Percentiles rank a stretch among this genome's conserved stretches.
Evolutionary conservation across 53 echinoderm and acorn worm species (phyloP).

Genomic region (Luidia sarsii): DNA sequence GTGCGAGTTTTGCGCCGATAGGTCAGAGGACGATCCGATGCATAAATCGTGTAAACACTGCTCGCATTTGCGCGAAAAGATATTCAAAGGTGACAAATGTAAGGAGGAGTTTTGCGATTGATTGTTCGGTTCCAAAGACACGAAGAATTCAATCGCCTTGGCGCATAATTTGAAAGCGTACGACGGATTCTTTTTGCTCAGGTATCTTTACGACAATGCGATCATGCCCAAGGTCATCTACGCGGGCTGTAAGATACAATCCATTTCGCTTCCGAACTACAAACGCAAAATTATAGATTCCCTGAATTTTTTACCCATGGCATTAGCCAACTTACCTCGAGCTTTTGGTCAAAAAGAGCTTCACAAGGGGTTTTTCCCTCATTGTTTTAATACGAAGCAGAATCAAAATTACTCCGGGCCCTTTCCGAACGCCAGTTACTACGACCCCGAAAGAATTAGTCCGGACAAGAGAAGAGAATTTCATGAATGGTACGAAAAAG

Average conservation of each 20-base stretch:
- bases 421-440: not conserved
- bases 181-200: constrained; percentile 17
- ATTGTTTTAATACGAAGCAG: constrained; percentile 7
- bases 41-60: not conserved
- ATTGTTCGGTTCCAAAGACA: constrained; percentile 8
- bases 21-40: not conserved
- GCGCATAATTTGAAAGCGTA: constrained; percentile 39
- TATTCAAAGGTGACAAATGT: constrained; percentile 40
- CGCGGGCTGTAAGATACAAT: constrained; percentile 36
- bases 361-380: constrained; percentile 53
- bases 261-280: not conserved
- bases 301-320: constrained; percentile 65
- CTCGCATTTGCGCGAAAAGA: not conserved
- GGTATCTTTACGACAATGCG: constrained; percentile 9
- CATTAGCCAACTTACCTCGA: constrained; percentile 10
- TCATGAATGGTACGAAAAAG: constrained; percentile 19
- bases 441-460: constrained; percentile 21
- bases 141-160: constrained; percentile 4
- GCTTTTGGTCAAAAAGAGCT: constrained; percentile 33
- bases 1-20: constrained; percentile 18
- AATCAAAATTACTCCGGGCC: constrained; percentile 25
- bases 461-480: not conserved
- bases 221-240: constrained; percentile 43
- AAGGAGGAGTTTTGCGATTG: constrained; percentile 44
- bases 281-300: constrained; percentile 57